A percentile compares a stretch with the other conserved stretches of the same genome.
These are phyloP conservation scores for Elaphurus davidianus DNA, from an alignment of 2,113 vertebrate species.

Conservation along the genomic window DNA sequence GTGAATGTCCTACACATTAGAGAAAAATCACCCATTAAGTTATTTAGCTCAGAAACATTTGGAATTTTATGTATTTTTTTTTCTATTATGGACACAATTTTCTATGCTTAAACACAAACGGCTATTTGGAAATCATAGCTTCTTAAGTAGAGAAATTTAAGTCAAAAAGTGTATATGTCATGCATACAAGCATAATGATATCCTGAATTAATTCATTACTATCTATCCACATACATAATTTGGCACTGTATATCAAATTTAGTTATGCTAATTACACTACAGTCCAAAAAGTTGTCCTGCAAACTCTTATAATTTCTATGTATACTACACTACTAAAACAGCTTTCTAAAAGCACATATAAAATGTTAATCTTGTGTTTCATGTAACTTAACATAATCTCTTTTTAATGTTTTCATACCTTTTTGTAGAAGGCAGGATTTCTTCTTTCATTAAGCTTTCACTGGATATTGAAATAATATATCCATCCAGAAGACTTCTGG, in stretches of 20 bases:
- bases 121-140: neutral
- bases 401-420: slow-evolving; percentile 77
- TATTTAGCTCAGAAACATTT: slow-evolving; percentile 13
- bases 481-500: slow-evolving; percentile 76
- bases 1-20: slow-evolving; percentile 67
- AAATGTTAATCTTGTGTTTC: neutral
- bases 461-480: slow-evolving; percentile 84
- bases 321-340: neutral
- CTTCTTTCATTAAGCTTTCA: slow-evolving; percentile 76
- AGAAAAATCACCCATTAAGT: slow-evolving; percentile 46
- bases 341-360: neutral
- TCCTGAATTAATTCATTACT: slow-evolving; percentile 8
- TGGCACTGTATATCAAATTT: neutral
- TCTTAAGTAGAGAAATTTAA: neutral
- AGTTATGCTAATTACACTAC: neutral
- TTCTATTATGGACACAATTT: neutral
- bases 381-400: neutral
- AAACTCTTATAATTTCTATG: slow-evolving; percentile 1
- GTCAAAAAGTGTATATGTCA: neutral
- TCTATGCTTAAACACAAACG: neutral
- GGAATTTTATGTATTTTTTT: neutral
- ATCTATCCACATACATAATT: neutral
- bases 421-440: slow-evolving; percentile 70
- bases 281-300: neutral
- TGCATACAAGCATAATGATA: neutral